phyloP scores from a whole-genome alignment of 1,140 invertebrate genomes.

The Drosophila novamexicana region DNA sequence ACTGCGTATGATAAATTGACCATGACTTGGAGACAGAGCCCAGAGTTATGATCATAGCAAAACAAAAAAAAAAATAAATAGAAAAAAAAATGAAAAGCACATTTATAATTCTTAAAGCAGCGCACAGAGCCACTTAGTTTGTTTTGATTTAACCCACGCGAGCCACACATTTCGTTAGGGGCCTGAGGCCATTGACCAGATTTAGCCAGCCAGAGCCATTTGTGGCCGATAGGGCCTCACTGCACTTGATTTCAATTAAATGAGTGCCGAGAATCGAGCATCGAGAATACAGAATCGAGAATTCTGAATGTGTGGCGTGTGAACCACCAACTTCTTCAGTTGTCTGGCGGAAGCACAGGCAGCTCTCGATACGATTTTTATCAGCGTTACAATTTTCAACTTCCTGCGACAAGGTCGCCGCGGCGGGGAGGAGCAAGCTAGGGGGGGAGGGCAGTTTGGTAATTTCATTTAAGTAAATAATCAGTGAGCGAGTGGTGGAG shows the following conservation, averaged over 20 bases:
- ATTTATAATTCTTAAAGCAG: conserved; percentile 70
- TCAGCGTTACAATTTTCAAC: conserved; percentile 64
- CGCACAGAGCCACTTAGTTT: conserved; percentile 61
- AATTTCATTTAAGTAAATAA: conserved; percentile 78
- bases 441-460: conserved; percentile 29
- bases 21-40: conserved; percentile 52
- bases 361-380: conserved; percentile 62
- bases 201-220: conserved; percentile 41
- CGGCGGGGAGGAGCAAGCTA: no score
- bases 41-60: conserved; percentile 15
- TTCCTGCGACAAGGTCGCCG: conserved; percentile 70
- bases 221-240: conserved; percentile 28
- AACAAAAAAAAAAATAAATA: conserved; percentile 6
- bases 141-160: conserved; percentile 75
- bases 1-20: conserved; percentile 77
- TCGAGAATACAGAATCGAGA: background rate
- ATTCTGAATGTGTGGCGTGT: conserved; percentile 48
- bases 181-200: conserved; percentile 70
- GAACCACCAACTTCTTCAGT: conserved; percentile 26
- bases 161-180: conserved; percentile 20
- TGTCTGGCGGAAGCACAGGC: conserved; percentile 20
- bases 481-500: conserved; percentile 25
- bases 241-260: conserved; percentile 79
- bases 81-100: conserved; percentile 40
- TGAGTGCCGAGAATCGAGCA: conserved; percentile 28